Conservation (phyloP, 2,888 invertebrate genomes). For the Drosophila paracracens region DNA sequence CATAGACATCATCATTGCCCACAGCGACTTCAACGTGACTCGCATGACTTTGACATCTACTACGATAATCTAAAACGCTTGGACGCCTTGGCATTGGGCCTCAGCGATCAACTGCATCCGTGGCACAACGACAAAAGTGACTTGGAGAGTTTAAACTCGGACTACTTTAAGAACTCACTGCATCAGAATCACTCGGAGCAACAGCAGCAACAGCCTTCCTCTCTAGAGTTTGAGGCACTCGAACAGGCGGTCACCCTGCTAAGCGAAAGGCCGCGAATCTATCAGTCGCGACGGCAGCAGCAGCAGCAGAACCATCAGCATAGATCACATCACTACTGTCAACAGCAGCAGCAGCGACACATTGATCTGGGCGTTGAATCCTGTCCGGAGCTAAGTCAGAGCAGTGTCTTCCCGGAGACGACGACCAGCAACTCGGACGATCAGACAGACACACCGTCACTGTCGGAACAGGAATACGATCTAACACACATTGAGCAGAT, state of each 20-base stretch:
- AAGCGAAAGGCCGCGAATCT: slow-evolving; percentile 81
- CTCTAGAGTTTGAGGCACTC: slow-evolving; percentile 73
- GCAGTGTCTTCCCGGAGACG: slow-evolving; percentile 84
- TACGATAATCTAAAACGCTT: slow-evolving; percentile 84
- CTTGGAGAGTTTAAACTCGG: slow-evolving; percentile 85
- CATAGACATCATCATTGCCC: slow-evolving; percentile 34
- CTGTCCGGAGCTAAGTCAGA: slow-evolving; percentile 83
- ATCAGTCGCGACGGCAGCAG: slow-evolving; percentile 78
- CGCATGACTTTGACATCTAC: slow-evolving; percentile 84
- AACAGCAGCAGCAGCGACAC: slow-evolving; percentile 57
- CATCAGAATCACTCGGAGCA: slow-evolving; percentile 81
- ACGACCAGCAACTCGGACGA: slow-evolving; percentile 84
- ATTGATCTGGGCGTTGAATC: slow-evolving; percentile 71
- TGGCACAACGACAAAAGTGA: slow-evolving; percentile 85
- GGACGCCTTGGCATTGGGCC: slow-evolving; percentile 79
- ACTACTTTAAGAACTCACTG: slow-evolving; percentile 85
- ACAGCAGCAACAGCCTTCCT: slow-evolving; percentile 65
- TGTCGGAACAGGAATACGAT: slow-evolving; percentile 83
- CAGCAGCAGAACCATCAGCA: slow-evolving; percentile 49
- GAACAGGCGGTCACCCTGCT: slow-evolving; percentile 73
- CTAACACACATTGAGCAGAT: slow-evolving; percentile 82
- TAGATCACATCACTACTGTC: slow-evolving; percentile 37
- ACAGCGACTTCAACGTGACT: slow-evolving; percentile 53
- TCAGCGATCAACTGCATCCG: slow-evolving; percentile 80
- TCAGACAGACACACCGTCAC: slow-evolving; percentile 82